Conservation (phyloP, 2,888 invertebrate species). For the Bibio marci region DNA sequence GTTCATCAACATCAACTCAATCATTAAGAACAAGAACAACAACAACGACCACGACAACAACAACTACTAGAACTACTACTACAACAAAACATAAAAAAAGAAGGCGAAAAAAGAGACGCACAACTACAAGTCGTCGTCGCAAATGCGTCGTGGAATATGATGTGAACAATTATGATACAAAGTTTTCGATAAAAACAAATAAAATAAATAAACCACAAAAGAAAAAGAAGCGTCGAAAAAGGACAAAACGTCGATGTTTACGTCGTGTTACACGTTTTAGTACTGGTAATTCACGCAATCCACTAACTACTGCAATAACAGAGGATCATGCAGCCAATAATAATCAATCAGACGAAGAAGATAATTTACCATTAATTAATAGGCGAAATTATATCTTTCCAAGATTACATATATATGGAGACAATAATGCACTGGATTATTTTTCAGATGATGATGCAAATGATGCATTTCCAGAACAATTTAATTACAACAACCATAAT, state of each 20-base stretch:
- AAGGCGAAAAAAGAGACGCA: slow-evolving; percentile 16
- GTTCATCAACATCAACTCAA: background rate
- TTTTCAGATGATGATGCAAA: slow-evolving; percentile 37
- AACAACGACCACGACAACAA: slow-evolving; percentile 9
- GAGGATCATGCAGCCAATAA: too few species aligned
- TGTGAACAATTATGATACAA: slow-evolving; percentile 39
- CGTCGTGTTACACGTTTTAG: background rate
- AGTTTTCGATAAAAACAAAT: slow-evolving; percentile 38
- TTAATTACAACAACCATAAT: background rate
- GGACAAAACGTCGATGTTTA: background rate
- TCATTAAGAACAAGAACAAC: slow-evolving; percentile 12
- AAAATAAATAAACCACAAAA: slow-evolving; percentile 31
- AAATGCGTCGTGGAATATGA: slow-evolving; percentile 51
- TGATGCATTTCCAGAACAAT: too few species aligned
- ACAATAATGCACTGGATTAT: slow-evolving; percentile 3
- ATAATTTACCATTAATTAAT: background rate
- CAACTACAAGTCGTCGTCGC: slow-evolving; percentile 21
- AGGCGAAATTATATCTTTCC: background rate
- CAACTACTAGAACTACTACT: slow-evolving; percentile 15
- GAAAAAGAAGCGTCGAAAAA: slow-evolving; percentile 16
- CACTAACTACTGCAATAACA: too few species aligned
- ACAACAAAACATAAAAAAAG: slow-evolving; percentile 13
- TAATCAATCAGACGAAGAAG: background rate
- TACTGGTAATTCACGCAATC: too few species aligned
- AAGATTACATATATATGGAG: slow-evolving; percentile 2